Conservation (phyloP, 1,140 invertebrate species). For the Caenorhabditis brenneri region DNA sequence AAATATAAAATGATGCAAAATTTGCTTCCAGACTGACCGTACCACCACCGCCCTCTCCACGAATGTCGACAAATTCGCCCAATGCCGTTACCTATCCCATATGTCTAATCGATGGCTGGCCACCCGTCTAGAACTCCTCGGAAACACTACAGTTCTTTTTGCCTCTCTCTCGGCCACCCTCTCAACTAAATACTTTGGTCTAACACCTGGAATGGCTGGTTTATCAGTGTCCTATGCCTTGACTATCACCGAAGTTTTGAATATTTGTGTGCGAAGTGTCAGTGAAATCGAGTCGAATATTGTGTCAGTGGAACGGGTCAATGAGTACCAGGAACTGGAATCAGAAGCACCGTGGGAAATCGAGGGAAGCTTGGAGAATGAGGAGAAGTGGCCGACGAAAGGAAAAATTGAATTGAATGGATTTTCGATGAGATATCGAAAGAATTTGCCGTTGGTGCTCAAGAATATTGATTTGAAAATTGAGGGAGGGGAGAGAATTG, state of each 20-base stretch:
- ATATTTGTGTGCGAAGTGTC: slow-evolving; percentile 50
- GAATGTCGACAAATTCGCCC: slow-evolving; percentile 33
- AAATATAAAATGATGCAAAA: not conserved
- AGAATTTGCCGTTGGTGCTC: slow-evolving; percentile 31
- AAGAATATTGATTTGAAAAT: slow-evolving; percentile 46
- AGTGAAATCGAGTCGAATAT: slow-evolving; percentile 59
- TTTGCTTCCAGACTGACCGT: not conserved
- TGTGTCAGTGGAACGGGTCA: slow-evolving; percentile 53
- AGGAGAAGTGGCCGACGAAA: slow-evolving; percentile 70
- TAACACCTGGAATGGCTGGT: slow-evolving; percentile 75
- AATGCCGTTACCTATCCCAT: slow-evolving; percentile 13
- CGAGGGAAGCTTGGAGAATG: slow-evolving; percentile 12
- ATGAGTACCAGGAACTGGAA: slow-evolving; percentile 46
- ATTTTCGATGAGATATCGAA: slow-evolving; percentile 61
- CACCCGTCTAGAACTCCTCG: slow-evolving; percentile 73
- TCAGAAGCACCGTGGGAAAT: slow-evolving; percentile 38
- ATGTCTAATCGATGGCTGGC: slow-evolving; percentile 71
- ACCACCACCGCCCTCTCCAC: not conserved
- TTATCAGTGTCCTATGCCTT: slow-evolving; percentile 70
- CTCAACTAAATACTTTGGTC: slow-evolving; percentile 70
- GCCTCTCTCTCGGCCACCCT: slow-evolving; percentile 72
- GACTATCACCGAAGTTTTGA: slow-evolving; percentile 49
- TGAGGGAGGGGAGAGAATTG: slow-evolving; percentile 41
- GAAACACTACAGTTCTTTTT: slow-evolving; percentile 71
- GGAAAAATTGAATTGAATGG: slow-evolving; percentile 70